A percentile compares a stretch with the other conserved stretches of the same genome.
phyloP scores from a whole-genome alignment of 2,888 invertebrate species.

The Ptilodon capucinus region DNA sequence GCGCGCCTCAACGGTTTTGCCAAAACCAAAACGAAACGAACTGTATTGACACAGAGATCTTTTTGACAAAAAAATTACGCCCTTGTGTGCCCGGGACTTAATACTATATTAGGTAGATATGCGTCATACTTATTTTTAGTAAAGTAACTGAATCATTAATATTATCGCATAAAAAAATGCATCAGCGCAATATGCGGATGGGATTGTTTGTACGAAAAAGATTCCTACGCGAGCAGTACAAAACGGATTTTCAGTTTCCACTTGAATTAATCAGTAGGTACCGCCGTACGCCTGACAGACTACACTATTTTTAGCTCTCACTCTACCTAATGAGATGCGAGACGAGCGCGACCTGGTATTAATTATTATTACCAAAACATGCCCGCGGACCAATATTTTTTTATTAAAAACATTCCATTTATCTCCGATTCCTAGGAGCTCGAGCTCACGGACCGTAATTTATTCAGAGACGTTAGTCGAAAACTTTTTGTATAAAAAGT shows the following conservation, averaged over 20 bases:
- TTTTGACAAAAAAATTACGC: too few species aligned
- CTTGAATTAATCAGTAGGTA: slow-evolving; percentile 50
- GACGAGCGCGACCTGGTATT: not conserved
- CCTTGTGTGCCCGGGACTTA: too few species aligned
- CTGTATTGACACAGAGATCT: too few species aligned
- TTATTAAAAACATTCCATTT: not conserved
- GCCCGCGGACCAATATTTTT: not conserved
- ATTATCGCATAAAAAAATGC: not conserved
- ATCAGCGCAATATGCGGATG: too few species aligned
- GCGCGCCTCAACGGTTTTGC: too few species aligned
- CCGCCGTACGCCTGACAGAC: slow-evolving; percentile 35
- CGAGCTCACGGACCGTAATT: too few species aligned
- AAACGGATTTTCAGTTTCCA: slow-evolving; percentile 38
- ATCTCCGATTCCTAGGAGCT: too few species aligned
- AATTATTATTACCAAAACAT: not conserved
- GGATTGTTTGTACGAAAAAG: slow-evolving; percentile 1
- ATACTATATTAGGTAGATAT: not conserved
- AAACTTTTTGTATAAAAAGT: too few species aligned
- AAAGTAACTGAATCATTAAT: not conserved
- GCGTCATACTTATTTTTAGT: slow-evolving; percentile 8
- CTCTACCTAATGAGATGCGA: not conserved
- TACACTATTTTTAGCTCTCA: slow-evolving; percentile 32
- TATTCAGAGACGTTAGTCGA: too few species aligned
- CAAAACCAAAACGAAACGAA: too few species aligned
- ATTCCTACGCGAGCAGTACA: slow-evolving; percentile 23